These are phyloP conservation scores for Bubo bubo DNA, from an alignment of 2,113 vertebrate species.

Conservation along the genomic window DNA sequence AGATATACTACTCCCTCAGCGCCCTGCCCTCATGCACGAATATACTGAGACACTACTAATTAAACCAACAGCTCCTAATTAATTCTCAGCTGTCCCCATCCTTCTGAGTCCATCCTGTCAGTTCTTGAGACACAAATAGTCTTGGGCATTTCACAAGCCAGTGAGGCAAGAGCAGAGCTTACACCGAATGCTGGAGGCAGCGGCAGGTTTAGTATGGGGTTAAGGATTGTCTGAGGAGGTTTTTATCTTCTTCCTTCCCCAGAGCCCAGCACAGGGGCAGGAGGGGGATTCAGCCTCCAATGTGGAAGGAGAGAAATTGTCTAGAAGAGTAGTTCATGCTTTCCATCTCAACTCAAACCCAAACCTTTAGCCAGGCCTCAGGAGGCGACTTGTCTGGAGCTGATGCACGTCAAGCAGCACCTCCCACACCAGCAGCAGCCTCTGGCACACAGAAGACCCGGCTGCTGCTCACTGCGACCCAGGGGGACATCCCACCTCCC, in stretches of 20 bases:
- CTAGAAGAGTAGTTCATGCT: neutral
- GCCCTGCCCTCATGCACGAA: neutral
- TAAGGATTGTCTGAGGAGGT: neutral
- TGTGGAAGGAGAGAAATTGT: neutral
- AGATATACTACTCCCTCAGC: neutral
- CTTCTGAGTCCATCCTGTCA: slow-evolving; percentile 1
- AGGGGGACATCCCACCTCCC: neutral
- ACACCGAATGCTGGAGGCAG: neutral
- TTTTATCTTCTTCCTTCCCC: neutral
- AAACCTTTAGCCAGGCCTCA: rapidly evolving
- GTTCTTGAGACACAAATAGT: slow-evolving; percentile 10
- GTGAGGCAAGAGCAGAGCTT: neutral
- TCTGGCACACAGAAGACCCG: rapidly evolving
- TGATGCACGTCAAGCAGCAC: neutral
- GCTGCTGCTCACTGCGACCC: neutral
- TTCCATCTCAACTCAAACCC: neutral
- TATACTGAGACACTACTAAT: neutral
- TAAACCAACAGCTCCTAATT: slow-evolving; percentile 50
- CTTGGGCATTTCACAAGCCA: neutral
- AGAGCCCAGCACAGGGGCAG: neutral
- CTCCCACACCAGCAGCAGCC: neutral
- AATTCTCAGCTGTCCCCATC: slow-evolving; percentile 37
- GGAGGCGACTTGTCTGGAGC: neutral
- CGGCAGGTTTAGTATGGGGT: rapidly evolving
- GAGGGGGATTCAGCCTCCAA: neutral